Conservation (phyloP, 2,888 invertebrate genomes). For the Conchocele bisecta region DNA sequence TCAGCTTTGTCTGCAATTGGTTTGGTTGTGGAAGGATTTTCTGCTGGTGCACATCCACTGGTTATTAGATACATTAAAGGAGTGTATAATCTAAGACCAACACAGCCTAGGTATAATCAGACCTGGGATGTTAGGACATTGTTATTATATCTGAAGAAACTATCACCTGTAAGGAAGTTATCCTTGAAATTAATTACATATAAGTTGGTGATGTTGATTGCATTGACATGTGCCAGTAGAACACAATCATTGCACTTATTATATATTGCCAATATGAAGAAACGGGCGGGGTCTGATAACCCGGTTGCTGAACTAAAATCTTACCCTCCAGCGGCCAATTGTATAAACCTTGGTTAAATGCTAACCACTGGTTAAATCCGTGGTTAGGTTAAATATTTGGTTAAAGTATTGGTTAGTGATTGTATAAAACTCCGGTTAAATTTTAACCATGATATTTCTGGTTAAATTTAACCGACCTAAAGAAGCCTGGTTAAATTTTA, state of each 20-base stretch:
- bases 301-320: no score
- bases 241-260: conserved; percentile 12
- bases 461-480: no score
- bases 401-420: no score
- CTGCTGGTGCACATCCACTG: conserved; percentile 34
- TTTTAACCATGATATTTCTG: no score
- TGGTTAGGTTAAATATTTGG: no score
- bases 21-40: conserved; percentile 20
- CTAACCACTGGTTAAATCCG: no score
- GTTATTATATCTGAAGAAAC: conserved; percentile 10
- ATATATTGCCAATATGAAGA: not conserved
- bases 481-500: no score
- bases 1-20: conserved; percentile 22
- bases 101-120: conserved; percentile 26
- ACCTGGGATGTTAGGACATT: conserved; percentile 28
- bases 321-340: no score
- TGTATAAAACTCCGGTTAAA: no score
- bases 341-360: no score
- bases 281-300: conserved; percentile 13
- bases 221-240: conserved; percentile 28
- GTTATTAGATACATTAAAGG: conserved; percentile 27
- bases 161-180: not conserved
- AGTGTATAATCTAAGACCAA: conserved; percentile 31
- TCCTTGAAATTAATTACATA: conserved; percentile 22
- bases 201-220: conserved; percentile 35